Base-by-base conservation (phyloP, 2,888 invertebrate genomes). In the Nezara viridula region DNA sequence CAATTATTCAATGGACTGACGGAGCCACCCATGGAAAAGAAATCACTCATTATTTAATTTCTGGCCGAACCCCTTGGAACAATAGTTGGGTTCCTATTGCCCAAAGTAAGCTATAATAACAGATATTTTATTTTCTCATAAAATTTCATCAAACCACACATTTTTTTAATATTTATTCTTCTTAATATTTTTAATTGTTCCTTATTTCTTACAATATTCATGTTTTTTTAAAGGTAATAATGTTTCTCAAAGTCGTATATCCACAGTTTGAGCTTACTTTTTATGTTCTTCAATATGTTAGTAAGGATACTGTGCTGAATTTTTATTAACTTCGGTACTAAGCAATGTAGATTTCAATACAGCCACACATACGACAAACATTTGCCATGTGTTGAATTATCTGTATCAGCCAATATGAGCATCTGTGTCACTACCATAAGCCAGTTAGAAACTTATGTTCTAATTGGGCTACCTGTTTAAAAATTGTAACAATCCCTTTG, bases 31-130 rank as follows among this genome's bases (percentile, higher is more conserved):
- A 98, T 93, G 98, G 98, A 0, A 95, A 96, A 37, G 95, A 95
- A 2, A 96, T 98, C 89, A 94, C 94, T 9, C 95, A 95, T 90
- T 98, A 98, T 92, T 95, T 95, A 19, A 94, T 99, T 27, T 95
- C 96, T 90, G 98, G 97, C 0, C 95, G 97, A 89, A 98, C 98
- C 0, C 96, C 96, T 91, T 98, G 97, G 96, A 97, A 97, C 92
- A 93, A 94, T 12, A 95, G 96, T 0, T 98, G 98, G 98, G 93
- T 94, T 44, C 94, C 95, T 91, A 93, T 97, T 14, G 95, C 95
- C 73, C 94, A 95, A 91, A 94, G 95, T 94, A 92, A 92, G 92
- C 10, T 85, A 32, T 44, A 10, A 5, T 1, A 10, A 66, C 52
- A 44, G 44, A 24, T 2, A 40, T 77, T 37, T 12, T 32, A 66